Conservation (phyloP, 2,888 invertebrate species). For the Sisyra terminalis region DNA sequence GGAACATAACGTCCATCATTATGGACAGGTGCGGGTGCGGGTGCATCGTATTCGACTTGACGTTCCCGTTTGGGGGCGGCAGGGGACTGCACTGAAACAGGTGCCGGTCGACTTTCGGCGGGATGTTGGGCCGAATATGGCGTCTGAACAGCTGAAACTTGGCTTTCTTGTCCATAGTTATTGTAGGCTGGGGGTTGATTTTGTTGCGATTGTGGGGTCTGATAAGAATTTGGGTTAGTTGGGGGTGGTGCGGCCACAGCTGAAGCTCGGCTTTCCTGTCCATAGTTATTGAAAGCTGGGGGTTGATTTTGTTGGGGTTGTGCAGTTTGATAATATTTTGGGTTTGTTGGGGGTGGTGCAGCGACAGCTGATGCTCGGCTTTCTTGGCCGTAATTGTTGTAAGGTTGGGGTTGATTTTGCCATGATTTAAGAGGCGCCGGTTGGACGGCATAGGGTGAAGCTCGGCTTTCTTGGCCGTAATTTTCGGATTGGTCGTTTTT, state of each 20-base stretch:
- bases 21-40: background rate
- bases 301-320: constrained; percentile 5
- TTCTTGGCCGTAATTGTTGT: too few relatives aligned
- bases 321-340: constrained; percentile 12
- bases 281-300: too few relatives aligned
- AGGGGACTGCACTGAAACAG: background rate
- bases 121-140: constrained; percentile 10
- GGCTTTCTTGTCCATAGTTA: constrained; percentile 14
- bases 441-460: too few relatives aligned
- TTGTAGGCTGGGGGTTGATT: too few relatives aligned
- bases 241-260: background rate
- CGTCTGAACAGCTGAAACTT: constrained; percentile 13
- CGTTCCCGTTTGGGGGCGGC: background rate
- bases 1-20: background rate
- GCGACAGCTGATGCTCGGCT: too few relatives aligned
- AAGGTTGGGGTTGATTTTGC: too few relatives aligned
- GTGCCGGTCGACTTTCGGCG: constrained; percentile 3
- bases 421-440: too few relatives aligned
- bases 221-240: background rate
- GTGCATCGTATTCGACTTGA: background rate
- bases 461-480: too few relatives aligned
- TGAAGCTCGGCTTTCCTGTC: constrained; percentile 13
- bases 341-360: too few relatives aligned
- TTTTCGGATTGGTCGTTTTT: too few relatives aligned
- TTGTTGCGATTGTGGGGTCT: constrained; percentile 10